Percentiles rank a stretch among this genome's conserved stretches.
phyloP scores from a whole-genome alignment of 2,113 vertebrate species.

The Gallinago paraguaiae region DNA sequence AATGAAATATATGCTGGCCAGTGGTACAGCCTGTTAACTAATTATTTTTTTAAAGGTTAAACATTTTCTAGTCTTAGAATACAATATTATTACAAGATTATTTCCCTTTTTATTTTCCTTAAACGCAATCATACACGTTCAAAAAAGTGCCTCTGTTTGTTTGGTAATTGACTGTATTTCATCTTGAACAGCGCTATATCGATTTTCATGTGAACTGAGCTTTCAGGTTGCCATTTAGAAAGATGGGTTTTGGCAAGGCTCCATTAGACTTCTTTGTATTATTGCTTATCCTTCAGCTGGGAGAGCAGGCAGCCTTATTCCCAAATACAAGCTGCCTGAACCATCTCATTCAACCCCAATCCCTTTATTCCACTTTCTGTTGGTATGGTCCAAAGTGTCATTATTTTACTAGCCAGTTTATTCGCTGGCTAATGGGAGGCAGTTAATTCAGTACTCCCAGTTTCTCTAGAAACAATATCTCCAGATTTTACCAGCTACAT shows the following conservation, averaged over 20 bases:
- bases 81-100: not conserved
- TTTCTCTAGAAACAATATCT: not conserved
- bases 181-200: not conserved
- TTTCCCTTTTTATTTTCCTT: not conserved
- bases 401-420: not conserved
- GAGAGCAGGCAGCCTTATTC: not conserved
- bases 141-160: not conserved
- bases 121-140: accelerated
- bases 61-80: not conserved
- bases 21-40: not conserved
- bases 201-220: slow-evolving; percentile 1
- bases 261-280: not conserved
- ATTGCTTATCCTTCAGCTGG: not conserved
- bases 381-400: not conserved
- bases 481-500: not conserved
- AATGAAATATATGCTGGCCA: not conserved
- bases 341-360: not conserved
- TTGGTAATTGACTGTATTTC: not conserved
- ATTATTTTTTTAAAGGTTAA: not conserved
- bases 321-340: not conserved
- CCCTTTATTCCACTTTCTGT: not conserved
- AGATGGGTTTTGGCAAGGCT: slow-evolving; percentile 8
- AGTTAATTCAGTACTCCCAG: not conserved
- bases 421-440: not conserved
- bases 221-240: slow-evolving; percentile 30